These are phyloP conservation scores for Himantopus leucocephalus DNA, from an alignment of 2,113 vertebrate genomes.

Conservation along the genomic window DNA sequence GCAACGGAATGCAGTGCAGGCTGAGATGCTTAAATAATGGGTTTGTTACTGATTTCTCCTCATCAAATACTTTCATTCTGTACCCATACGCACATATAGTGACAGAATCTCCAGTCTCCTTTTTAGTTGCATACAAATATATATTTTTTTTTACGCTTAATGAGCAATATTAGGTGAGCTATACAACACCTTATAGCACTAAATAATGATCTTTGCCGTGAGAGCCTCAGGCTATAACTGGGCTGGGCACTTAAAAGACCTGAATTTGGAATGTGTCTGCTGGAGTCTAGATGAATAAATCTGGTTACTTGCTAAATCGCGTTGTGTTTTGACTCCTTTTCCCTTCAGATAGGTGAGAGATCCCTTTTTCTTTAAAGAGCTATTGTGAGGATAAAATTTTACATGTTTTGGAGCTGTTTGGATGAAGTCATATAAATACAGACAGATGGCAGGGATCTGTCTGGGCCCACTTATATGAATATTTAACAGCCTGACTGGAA, in stretches of 20 bases:
- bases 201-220: background rate
- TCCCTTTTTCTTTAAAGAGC: background rate
- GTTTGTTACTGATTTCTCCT: background rate
- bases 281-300: background rate
- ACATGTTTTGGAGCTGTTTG: background rate
- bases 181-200: background rate
- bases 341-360: background rate
- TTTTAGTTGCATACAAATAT: background rate
- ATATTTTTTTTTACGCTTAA: background rate
- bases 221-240: background rate
- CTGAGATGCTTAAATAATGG: background rate
- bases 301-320: background rate
- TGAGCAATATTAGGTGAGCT: background rate
- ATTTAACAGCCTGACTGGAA: constrained; percentile 30
- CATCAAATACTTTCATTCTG: background rate
- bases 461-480: constrained; percentile 39
- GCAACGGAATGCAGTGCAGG: background rate
- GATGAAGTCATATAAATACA: constrained; percentile 17
- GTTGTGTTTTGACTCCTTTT: background rate
- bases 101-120: background rate
- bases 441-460: constrained; percentile 26
- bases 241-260: background rate
- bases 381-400: background rate
- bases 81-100: background rate
- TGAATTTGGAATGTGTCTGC: background rate